These are phyloP conservation scores for Spodoptera litura DNA, from an alignment of 1,140 invertebrate species.

Conservation along the genomic window DNA sequence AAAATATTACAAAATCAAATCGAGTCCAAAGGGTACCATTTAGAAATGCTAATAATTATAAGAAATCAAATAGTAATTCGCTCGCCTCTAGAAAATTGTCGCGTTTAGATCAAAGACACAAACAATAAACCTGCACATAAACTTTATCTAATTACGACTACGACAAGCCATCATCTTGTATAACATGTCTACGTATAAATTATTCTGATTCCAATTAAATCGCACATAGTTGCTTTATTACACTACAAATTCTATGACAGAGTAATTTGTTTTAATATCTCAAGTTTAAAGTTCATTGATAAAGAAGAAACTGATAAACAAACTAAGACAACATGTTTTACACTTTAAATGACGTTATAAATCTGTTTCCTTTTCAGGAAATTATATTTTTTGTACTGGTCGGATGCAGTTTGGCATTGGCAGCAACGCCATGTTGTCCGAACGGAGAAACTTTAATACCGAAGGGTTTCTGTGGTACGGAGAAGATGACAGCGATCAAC, in stretches of 20 bases:
- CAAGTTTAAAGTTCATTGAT: slow-evolving; percentile 19
- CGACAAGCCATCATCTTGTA: no score
- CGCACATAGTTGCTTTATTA: background rate
- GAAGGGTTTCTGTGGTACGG: slow-evolving; percentile 60
- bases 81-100: no score
- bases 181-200: no score
- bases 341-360: background rate
- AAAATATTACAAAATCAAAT: no score
- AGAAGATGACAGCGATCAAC: slow-evolving; percentile 56
- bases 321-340: background rate
- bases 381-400: slow-evolving; percentile 63
- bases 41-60: no score
- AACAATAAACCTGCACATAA: no score
- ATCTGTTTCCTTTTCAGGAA: slow-evolving; percentile 58
- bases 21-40: no score
- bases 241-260: background rate
- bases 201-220: background rate
- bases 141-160: no score
- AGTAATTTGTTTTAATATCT: slow-evolving; percentile 24
- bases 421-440: slow-evolving; percentile 65
- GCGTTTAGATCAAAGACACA: no score
- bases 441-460: slow-evolving; percentile 56
- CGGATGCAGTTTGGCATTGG: slow-evolving; percentile 52
- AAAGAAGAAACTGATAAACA: slow-evolving; percentile 9
- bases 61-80: no score